Evolutionary conservation across 2,113 vertebrate genomes (phyloP).

Genomic region (Felis chaus): DNA sequence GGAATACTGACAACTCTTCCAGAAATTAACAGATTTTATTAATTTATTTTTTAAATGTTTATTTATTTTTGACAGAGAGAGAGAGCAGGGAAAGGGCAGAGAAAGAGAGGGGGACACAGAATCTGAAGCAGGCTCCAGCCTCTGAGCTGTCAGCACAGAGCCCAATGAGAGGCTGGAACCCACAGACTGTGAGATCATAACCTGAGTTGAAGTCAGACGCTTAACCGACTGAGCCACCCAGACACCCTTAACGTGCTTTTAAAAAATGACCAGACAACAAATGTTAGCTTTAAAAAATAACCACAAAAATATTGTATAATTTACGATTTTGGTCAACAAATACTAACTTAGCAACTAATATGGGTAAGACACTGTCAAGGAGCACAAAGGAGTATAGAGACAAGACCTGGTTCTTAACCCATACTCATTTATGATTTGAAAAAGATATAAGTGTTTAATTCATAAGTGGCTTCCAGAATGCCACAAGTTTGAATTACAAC

Average conservation of each 20-base stretch:
- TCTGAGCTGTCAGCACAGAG: too few species aligned
- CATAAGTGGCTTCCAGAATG: neutral
- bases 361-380: neutral
- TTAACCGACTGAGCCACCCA: too few species aligned
- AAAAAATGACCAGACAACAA: conserved; percentile 36
- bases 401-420: neutral
- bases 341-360: neutral
- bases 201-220: too few species aligned
- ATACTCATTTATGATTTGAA: neutral
- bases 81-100: too few species aligned
- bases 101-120: too few species aligned
- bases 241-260: neutral
- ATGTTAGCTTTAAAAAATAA: conserved; percentile 13
- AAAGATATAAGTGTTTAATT: neutral
- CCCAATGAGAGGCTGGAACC: too few species aligned
- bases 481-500: conserved; percentile 8
- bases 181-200: too few species aligned
- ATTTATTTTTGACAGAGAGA: too few species aligned
- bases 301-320: neutral
- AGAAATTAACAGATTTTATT: conserved; percentile 2
- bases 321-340: neutral
- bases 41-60: neutral
- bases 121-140: too few species aligned
- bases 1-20: conserved; percentile 5
- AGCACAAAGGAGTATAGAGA: neutral